phyloP scores from a whole-genome alignment of 2,888 invertebrate genomes.

The Petrolisthes cinctipes region DNA sequence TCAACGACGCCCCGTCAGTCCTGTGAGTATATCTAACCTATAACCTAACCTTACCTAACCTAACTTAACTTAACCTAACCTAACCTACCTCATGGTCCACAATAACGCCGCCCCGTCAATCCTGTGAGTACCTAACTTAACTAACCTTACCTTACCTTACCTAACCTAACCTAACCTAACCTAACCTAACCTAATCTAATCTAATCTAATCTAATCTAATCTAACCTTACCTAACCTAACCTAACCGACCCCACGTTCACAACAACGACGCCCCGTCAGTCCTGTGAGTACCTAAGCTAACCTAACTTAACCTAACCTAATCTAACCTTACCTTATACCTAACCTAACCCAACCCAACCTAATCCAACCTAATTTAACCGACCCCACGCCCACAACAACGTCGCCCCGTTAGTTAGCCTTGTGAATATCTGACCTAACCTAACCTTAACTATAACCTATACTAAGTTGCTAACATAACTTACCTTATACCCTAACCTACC shows the following conservation, averaged over 20 bases:
- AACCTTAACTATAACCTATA: too few species aligned
- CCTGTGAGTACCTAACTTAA: slow-evolving; percentile 70
- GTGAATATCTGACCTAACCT: too few species aligned
- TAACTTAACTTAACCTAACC: neutral
- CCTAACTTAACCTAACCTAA: too few species aligned
- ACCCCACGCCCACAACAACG: too few species aligned
- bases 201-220: neutral
- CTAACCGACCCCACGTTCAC: too few species aligned
- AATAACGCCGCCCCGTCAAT: slow-evolving; percentile 70
- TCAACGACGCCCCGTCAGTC: slow-evolving; percentile 70
- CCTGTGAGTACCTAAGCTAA: neutral
- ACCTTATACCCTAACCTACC: too few species aligned
- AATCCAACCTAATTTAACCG: too few species aligned
- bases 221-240: neutral
- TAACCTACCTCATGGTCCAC: neutral
- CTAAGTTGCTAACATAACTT: too few species aligned
- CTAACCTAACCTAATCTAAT: neutral
- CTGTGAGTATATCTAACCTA: slow-evolving; percentile 69
- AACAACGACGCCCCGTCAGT: too few species aligned
- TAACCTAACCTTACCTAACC: neutral
- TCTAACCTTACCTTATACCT: too few species aligned
- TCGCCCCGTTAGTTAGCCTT: neutral
- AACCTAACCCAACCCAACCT: too few species aligned
- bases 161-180: neutral
- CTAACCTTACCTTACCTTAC: slow-evolving; percentile 66